Evolutionary conservation across 2,888 invertebrate species (phyloP), one percentile per base, ranked within the genome.

Genomic region (Boloria euphrosyne): DNA sequence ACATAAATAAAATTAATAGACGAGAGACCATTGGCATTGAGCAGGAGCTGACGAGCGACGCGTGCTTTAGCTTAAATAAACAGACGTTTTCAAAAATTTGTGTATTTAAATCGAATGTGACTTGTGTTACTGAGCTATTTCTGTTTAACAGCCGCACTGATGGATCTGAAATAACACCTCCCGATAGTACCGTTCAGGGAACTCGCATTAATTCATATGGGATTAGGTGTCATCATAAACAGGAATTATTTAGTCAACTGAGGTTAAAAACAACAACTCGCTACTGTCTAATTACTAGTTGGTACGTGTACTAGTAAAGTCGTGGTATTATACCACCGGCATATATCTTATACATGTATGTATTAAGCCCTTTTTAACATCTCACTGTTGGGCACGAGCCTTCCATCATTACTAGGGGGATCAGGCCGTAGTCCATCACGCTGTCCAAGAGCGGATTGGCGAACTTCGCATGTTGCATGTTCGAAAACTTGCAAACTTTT

Each of bases 181-280:
- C 77, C 78, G 80, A 82, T 84, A 83, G 77, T 82, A 82, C 81
- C 78, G 83, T 82, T 81, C 86, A 82, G 81, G 85, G 87, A 88
- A 86, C 86, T 83, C 81, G 75, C 89, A 87, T 90, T 89, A 89
- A 90, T 90, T 89, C 87, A 90, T 90, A 90, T 82, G 89, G 90
- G 91, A 91, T 92, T 90, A 87, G 87, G 85, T 91, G 90, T 90
- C 91, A 89, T 91, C 91, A 89, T 92, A 92, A 92, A 92, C 90
- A 90, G 87, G 90, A 89, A 85, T 90, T 90, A 91, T 91, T 91
- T 90, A 86, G 86, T 86, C 90, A 83, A 83, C 81, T 88, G 90
- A 89, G 89, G 90, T 89, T 90, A 89, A 87, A 87, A 89, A 85
- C 88, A 89, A 90, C 86, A 87, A 79, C 82, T 79, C 77, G 74